Conservation (phyloP, 2,797 vertebrate species). For the Poeciliopsis gracilis region DNA sequence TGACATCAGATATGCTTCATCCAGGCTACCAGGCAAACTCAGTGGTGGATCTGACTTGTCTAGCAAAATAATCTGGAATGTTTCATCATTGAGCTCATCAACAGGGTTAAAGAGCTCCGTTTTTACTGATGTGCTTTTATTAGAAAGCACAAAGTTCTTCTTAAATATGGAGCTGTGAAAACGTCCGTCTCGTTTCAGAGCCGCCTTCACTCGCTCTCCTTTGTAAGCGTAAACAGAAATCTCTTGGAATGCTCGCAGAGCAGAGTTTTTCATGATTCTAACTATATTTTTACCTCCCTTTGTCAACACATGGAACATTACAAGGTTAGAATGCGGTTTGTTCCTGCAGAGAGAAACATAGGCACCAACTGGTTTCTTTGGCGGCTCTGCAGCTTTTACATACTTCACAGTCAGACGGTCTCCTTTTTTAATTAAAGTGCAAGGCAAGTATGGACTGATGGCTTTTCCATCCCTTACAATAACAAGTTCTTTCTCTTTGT, state of each 20-base stretch:
- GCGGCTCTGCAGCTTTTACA: background rate
- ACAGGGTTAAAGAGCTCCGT: constrained; percentile 33
- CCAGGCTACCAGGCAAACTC: constrained; percentile 39
- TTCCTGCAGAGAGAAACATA: background rate
- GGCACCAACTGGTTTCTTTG: fast-evolving
- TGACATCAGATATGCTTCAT: background rate
- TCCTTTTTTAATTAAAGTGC: constrained; percentile 25
- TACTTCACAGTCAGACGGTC: constrained; percentile 11
- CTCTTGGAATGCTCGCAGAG: background rate
- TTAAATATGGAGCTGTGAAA: background rate
- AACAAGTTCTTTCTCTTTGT: constrained; percentile 46
- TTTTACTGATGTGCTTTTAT: fast-evolving
- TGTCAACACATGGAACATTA: constrained; percentile 52
- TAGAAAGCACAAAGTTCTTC: constrained; percentile 24
- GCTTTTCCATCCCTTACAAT: constrained; percentile 21
- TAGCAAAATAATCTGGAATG: constrained; percentile 22
- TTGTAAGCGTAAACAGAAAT: constrained; percentile 56
- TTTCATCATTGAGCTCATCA: constrained; percentile 34
- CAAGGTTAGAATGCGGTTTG: background rate
- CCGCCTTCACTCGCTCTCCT: constrained; percentile 50
- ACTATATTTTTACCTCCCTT: constrained; percentile 18
- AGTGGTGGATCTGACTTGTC: constrained; percentile 2
- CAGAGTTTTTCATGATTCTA: constrained; percentile 36
- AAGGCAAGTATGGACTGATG: constrained; percentile 48
- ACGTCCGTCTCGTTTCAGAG: constrained; percentile 62